These are phyloP conservation scores for Sebastes vulpes DNA, from an alignment of 2,797 vertebrate genomes.

Conservation along the genomic window DNA sequence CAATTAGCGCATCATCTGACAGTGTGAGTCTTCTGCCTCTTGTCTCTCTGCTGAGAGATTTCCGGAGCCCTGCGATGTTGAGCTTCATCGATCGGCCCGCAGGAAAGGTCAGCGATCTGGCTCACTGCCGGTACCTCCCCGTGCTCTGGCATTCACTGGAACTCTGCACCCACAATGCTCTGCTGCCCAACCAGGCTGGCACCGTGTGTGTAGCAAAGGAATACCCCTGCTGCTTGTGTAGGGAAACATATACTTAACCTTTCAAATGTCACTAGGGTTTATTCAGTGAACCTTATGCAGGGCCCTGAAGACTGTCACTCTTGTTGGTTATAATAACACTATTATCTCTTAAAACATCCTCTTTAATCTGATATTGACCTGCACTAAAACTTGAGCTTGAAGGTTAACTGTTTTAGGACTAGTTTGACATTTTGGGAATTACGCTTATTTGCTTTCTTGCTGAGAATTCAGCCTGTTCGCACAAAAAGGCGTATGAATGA, in stretches of 20 bases:
- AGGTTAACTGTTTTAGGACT: background rate
- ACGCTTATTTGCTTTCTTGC: background rate
- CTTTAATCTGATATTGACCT: background rate
- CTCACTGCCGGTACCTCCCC: conserved; percentile 57
- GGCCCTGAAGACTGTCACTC: background rate
- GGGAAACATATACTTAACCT: conserved; percentile 1
- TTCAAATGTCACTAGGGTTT: background rate
- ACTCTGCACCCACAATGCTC: conserved; percentile 31
- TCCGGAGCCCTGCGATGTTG: conserved; percentile 80
- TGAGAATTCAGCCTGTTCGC: too few relatives aligned
- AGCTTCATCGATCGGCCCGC: conserved; percentile 75
- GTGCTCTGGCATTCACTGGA: conserved; percentile 58
- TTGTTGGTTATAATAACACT: background rate
- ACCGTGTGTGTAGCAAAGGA: background rate
- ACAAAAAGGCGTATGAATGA: too few relatives aligned
- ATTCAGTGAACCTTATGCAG: background rate
- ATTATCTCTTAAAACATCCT: background rate
- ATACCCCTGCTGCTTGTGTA: background rate
- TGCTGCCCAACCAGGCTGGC: conserved; percentile 28
- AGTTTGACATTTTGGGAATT: background rate
- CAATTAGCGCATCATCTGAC: conserved; percentile 83
- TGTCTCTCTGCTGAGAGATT: conserved; percentile 76
- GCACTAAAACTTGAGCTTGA: background rate
- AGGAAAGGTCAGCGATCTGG: conserved; percentile 83
- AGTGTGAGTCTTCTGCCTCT: conserved; percentile 73